Evolutionary conservation across 1,140 invertebrate species (phyloP).

Genomic region (Agraylea sexmaculata): DNA sequence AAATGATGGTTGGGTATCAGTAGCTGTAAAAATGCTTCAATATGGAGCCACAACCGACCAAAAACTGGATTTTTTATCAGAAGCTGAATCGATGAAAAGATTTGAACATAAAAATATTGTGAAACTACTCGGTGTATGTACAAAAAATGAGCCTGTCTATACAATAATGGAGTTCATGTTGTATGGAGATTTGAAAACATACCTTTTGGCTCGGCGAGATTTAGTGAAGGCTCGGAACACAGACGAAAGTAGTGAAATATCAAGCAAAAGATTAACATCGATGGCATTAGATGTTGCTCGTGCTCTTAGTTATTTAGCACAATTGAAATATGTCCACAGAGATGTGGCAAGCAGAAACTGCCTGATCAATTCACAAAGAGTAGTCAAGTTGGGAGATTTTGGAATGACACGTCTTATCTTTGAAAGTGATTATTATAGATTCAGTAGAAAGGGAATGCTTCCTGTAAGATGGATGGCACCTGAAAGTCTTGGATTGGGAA

Average conservation of each 20-base stretch:
- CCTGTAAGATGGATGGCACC: conserved; percentile 92
- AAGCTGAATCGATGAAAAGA: conserved; percentile 85
- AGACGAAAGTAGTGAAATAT: conserved; percentile 65
- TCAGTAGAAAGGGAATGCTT: conserved; percentile 74
- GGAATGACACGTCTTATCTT: conserved; percentile 84
- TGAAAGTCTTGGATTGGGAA: conserved; percentile 63
- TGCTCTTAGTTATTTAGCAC: conserved; percentile 69
- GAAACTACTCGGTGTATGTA: conserved; percentile 73
- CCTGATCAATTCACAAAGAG: conserved; percentile 66
- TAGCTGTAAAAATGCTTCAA: conserved; percentile 87
- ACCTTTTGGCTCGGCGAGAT: conserved; percentile 69
- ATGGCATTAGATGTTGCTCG: conserved; percentile 81
- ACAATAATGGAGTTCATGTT: conserved; percentile 92
- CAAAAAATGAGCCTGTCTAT: conserved; percentile 72
- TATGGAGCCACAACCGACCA: conserved; percentile 69
- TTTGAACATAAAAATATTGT: conserved; percentile 88
- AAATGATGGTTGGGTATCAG: conserved; percentile 65
- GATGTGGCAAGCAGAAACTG: conserved; percentile 84
- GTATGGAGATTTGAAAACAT: conserved; percentile 85
- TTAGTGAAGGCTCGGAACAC: conserved; percentile 58
- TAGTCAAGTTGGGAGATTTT: conserved; percentile 85
- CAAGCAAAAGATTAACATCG: conserved; percentile 61
- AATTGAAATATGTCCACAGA: conserved; percentile 73
- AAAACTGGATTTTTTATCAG: conserved; percentile 86
- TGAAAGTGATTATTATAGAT: conserved; percentile 79